Conservation (phyloP, 2,797 vertebrate genomes). For the Acropternis orthonyx region DNA sequence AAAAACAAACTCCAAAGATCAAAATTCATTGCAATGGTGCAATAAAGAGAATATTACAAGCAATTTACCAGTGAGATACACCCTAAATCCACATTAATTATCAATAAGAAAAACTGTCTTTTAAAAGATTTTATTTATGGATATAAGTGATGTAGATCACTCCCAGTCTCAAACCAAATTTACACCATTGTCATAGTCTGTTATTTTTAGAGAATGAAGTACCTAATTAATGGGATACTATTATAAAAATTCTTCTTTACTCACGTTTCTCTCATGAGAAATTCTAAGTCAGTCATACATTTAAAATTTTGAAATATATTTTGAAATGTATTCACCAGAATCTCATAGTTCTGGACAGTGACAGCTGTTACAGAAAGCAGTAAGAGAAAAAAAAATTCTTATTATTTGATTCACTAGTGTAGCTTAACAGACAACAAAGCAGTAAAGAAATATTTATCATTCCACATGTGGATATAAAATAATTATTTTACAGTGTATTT, state of each 20-base stretch:
- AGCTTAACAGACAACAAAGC: background rate
- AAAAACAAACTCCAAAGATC: background rate
- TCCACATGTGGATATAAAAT: background rate
- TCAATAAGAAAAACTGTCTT: background rate
- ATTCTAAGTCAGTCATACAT: background rate
- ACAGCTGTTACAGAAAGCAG: background rate
- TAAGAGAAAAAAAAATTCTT: background rate
- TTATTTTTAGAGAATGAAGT: background rate
- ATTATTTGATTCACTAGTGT: background rate
- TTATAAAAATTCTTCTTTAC: background rate
- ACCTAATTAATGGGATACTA: background rate
- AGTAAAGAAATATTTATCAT: background rate
- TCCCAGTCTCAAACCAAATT: background rate
- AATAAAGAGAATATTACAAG: background rate
- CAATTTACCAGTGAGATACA: background rate
- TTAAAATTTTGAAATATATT: background rate
- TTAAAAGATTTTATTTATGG: background rate
- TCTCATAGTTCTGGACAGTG: background rate
- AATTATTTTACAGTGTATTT: background rate
- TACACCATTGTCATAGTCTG: background rate
- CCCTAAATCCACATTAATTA: background rate
- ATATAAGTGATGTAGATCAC: background rate
- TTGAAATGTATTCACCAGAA: background rate
- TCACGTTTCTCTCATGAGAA: background rate
- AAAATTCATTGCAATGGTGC: background rate